Evolutionary conservation across 2,113 vertebrate species (phyloP).

Genomic region (Climacteris rufus): DNA sequence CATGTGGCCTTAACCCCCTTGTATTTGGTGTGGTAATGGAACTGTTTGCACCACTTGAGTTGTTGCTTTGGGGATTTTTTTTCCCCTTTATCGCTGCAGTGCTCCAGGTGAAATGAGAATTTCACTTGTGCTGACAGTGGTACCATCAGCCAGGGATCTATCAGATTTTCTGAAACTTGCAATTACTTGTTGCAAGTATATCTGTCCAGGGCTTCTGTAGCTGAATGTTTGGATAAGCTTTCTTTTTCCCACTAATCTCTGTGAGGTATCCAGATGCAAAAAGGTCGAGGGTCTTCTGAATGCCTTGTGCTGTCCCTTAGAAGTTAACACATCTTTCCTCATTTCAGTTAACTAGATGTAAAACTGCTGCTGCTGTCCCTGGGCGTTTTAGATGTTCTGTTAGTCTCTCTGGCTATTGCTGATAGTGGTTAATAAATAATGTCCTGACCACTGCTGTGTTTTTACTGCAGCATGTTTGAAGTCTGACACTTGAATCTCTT

Average conservation of each 20-base stretch:
- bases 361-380: background rate
- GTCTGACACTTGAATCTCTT: background rate
- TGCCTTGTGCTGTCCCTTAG: background rate
- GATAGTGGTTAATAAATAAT: background rate
- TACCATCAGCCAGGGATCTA: background rate
- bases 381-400: background rate
- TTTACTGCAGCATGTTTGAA: background rate
- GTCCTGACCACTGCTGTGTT: background rate
- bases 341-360: background rate
- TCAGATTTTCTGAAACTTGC: background rate
- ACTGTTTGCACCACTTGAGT: background rate
- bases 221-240: background rate
- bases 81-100: background rate
- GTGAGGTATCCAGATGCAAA: background rate
- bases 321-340: background rate
- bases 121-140: background rate
- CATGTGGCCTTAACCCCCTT: background rate
- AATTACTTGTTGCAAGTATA: background rate
- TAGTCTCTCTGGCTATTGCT: background rate
- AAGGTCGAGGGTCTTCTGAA: background rate
- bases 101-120: background rate
- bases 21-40: background rate
- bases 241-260: background rate
- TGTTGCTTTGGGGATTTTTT: background rate
- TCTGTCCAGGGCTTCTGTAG: background rate